Evolutionary conservation across 2,888 invertebrate species (phyloP).

Genomic region (Theretra japonica): DNA sequence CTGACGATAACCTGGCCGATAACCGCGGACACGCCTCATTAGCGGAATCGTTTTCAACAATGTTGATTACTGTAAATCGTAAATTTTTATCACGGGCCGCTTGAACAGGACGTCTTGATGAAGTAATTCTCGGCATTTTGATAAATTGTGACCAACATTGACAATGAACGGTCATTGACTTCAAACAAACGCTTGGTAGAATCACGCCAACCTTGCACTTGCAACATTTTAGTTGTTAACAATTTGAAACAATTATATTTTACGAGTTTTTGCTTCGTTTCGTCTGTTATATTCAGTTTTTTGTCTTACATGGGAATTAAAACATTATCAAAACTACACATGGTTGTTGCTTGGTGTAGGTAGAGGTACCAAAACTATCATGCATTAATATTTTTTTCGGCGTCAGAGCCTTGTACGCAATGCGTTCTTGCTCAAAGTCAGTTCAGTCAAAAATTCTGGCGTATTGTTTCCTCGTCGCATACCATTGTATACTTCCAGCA

Average conservation of each 20-base stretch:
- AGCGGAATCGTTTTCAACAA: slow-evolving; percentile 65
- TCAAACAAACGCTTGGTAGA: slow-evolving; percentile 51
- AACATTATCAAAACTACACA: not conserved
- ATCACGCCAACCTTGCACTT: slow-evolving; percentile 41
- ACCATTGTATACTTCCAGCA: slow-evolving; percentile 34
- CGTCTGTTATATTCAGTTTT: not conserved
- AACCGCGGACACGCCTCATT: slow-evolving; percentile 79
- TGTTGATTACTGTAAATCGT: slow-evolving; percentile 64
- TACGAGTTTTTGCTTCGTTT: not conserved
- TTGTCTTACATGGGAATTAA: not conserved
- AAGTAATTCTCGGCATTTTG: slow-evolving; percentile 59
- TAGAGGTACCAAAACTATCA: not conserved
- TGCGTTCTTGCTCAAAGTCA: not conserved
- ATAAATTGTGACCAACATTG: slow-evolving; percentile 53
- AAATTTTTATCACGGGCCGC: slow-evolving; percentile 50
- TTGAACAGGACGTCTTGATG: slow-evolving; percentile 46
- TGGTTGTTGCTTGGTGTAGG: not conserved
- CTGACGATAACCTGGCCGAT: slow-evolving; percentile 77
- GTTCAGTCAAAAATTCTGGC: not conserved
- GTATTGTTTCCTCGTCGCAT: slow-evolving; percentile 52
- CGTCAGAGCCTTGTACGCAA: not conserved
- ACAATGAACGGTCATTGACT: slow-evolving; percentile 60
- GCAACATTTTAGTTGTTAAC: slow-evolving; percentile 35
- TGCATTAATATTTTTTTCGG: not conserved
- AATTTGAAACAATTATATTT: not conserved